Percentiles rank a stretch among this genome's conserved stretches.
Conservation (phyloP, 2,888 invertebrate genomes). For the Belgica antarctica region DNA sequence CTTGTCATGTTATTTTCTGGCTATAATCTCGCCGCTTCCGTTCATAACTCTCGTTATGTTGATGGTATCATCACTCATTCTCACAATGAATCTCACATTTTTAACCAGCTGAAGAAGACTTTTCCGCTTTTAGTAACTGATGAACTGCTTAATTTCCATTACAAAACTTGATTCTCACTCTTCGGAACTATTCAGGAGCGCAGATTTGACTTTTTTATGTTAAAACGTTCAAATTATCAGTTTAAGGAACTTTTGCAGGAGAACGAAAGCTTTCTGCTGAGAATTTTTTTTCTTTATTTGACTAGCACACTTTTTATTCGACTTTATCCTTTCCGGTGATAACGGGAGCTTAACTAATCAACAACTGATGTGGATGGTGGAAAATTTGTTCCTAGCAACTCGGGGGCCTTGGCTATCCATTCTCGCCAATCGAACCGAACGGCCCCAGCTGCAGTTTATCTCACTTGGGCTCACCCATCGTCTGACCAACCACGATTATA, state of each 20-base stretch:
- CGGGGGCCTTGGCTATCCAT: constrained; percentile 56
- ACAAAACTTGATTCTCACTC: too few species aligned
- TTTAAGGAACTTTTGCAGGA: too few species aligned
- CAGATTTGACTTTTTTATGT: too few species aligned
- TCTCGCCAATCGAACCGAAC: constrained; percentile 53
- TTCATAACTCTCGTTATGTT: background rate
- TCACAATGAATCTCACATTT: background rate
- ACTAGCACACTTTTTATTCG: too few species aligned
- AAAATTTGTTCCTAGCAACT: constrained; percentile 45
- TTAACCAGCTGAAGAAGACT: background rate
- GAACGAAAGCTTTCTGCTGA: too few species aligned
- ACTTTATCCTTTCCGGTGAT: too few species aligned
- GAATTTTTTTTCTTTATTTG: too few species aligned
- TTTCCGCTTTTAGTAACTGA: too few species aligned
- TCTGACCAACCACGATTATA: constrained; percentile 78
- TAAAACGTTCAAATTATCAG: too few species aligned
- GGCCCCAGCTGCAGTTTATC: constrained; percentile 57
- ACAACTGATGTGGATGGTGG: too few species aligned
- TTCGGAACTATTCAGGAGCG: too few species aligned
- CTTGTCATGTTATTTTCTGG: constrained; percentile 12
- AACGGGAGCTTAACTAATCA: background rate
- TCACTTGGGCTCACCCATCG: constrained; percentile 65
- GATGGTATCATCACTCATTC: background rate
- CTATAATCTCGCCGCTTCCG: background rate
- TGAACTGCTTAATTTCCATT: too few species aligned